Percentiles rank a stretch among this genome's conserved stretches.
phyloP scores from a whole-genome alignment of 2,797 vertebrate species.

The Pseudopleuronectes americanus region DNA sequence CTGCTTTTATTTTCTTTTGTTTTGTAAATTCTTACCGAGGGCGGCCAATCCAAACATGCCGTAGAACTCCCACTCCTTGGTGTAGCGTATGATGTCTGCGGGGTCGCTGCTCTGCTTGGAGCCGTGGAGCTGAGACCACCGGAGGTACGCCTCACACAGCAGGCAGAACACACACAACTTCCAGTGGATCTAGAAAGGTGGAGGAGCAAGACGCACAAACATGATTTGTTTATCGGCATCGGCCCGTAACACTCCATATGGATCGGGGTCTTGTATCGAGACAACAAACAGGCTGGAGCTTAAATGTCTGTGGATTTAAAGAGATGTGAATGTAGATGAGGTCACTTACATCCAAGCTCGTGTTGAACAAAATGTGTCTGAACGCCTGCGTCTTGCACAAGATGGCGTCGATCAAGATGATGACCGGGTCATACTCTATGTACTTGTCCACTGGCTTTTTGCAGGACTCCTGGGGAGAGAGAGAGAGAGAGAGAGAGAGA shows the following conservation, averaged over 20 bases:
- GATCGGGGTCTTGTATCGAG: too few relatives aligned
- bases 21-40: slow-evolving; percentile 83
- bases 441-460: slow-evolving; percentile 98
- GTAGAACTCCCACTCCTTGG: slow-evolving; percentile 99
- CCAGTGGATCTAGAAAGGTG: slow-evolving; percentile 91
- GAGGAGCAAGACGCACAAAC: background rate
- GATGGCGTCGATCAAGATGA: slow-evolving; percentile 96
- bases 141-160: slow-evolving; percentile 95
- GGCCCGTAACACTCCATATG: too few relatives aligned
- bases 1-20: too few relatives aligned
- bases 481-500: too few relatives aligned
- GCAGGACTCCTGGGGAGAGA: slow-evolving; percentile 88
- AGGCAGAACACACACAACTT: slow-evolving; percentile 95
- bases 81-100: slow-evolving; percentile 95
- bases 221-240: too few relatives aligned
- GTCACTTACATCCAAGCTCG: slow-evolving; percentile 90
- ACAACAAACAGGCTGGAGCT: too few relatives aligned
- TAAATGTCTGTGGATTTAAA: too few relatives aligned
- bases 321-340: background rate
- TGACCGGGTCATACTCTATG: slow-evolving; percentile 97
- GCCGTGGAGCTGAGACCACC: slow-evolving; percentile 92
- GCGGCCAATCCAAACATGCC: slow-evolving; percentile 91
- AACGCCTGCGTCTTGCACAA: slow-evolving; percentile 97
- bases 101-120: slow-evolving; percentile 88
- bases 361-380: slow-evolving; percentile 97